Evolutionary conservation across 2,888 invertebrate genomes (phyloP), one percentile per base, ranked within the genome.

Genomic region (Eupsilia transversa): DNA sequence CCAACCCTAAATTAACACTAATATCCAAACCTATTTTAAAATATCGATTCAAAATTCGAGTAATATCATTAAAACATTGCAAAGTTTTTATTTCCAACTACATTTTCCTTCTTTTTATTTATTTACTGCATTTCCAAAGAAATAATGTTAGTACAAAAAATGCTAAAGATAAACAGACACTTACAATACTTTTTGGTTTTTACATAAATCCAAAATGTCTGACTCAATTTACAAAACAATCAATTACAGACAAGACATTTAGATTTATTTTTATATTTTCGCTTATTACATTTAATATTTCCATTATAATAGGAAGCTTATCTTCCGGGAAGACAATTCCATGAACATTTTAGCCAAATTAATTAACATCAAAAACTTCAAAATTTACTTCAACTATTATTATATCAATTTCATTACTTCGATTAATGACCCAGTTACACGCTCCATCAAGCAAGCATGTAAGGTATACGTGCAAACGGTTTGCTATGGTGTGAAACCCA

Each of bases 1-100:
- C 54, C 75, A 80, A 85, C 76, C 76, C 72, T 72, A 74, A 73
- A 76, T 65, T 86, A 87, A 87, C 64, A 82, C 85, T 90, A 88
- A 87, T 84, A 86, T 80, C 83, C 84, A 84, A 84, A 87, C 75
- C 77, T 86, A 87, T 86, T 76, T 77, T 85, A 83, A 79, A 89
- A 89, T 87, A 89, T 86, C 86, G 84, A 85, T 85, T 89, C 88
- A 87, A 89, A 89, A 91, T 93, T 94, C 92, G 92, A 93, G 92
- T 88, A 90, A 88, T 88, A 88, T 87, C 82, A 85, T 87, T 79
- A 72, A 86, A 85, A 85, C 59, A 74, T 84, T 80, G 79, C 77
- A 80, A 77, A 69, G 81, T 71, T 86, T 86, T 73, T 64, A 72
- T 71, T 81, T 74, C 33, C 74, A 57, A 65, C 74, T 77, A 71